Percentiles rank a stretch among this genome's conserved stretches.
Evolutionary conservation across 2,113 vertebrate genomes (phyloP).

Genomic region (Elephas maximus): DNA sequence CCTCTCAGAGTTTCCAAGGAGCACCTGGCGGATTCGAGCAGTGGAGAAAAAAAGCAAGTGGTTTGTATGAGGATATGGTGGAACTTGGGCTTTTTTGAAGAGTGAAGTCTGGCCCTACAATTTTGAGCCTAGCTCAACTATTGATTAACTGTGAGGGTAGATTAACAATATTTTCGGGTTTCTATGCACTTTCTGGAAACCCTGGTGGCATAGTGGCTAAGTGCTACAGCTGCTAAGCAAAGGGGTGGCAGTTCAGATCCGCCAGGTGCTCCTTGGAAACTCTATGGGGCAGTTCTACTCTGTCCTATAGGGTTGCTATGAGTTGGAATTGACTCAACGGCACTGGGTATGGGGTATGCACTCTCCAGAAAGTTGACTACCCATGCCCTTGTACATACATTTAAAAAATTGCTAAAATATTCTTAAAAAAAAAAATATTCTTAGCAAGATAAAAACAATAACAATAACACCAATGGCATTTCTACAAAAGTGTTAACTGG

Average conservation of each 20-base stretch:
- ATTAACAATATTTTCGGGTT: neutral
- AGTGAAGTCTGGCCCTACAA: neutral
- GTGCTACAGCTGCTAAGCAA: too few species aligned
- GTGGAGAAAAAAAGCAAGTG: neutral
- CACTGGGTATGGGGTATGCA: too few species aligned
- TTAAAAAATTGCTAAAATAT: conserved; percentile 2
- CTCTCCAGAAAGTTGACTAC: conserved; percentile 3
- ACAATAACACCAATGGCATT: neutral
- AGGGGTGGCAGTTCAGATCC: too few species aligned
- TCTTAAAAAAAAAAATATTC: conserved; percentile 43
- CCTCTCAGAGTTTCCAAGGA: too few species aligned
- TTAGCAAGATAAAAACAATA: conserved; percentile 32
- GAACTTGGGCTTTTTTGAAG: neutral
- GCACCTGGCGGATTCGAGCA: neutral
- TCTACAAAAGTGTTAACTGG: neutral
- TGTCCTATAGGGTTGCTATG: too few species aligned
- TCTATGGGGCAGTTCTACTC: too few species aligned
- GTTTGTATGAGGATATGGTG: neutral
- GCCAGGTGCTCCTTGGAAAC: too few species aligned
- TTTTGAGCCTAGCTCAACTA: neutral
- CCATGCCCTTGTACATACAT: neutral
- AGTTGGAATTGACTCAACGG: too few species aligned
- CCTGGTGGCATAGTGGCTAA: too few species aligned
- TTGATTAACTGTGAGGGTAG: conserved; percentile 28
- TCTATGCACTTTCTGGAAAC: neutral